Base-by-base conservation (phyloP, 2,113 vertebrate genomes). In the Gallinago undulata region DNA sequence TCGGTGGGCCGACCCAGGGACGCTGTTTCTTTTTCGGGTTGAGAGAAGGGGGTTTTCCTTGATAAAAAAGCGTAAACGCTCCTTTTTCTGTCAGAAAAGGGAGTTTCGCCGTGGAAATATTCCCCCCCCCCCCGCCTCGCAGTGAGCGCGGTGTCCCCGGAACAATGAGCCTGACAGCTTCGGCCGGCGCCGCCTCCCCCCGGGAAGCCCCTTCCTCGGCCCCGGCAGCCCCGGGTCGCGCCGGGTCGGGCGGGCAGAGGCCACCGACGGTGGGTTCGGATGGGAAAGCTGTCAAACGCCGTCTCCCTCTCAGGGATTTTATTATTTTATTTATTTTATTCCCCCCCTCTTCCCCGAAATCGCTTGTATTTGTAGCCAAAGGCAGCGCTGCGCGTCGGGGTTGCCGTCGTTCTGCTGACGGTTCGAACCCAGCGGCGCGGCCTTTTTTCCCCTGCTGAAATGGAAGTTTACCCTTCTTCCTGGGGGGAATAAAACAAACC, bases 131-230 rank as follows among this genome's bases (percentile, higher is more conserved):
- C 30, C 13, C 28, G 15, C 31, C 31, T 43, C 30, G 19, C 4
- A 19, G 73, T 37, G n/a, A 57, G 41, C 43, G 72, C 43, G 10
- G 57, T 68, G 80, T 68, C 45, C 80, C 80, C 68, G 43, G 75
- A 95, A 95, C 96, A 96, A 95, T 81, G 80, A 73, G 73, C 28
- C 76, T 89, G 94, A 89, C 87, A 81, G 89, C 76, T 64, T 84
- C 83, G 37, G 87, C 93, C 89, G 64, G 69, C 21, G 47, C 74
- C 37, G 48, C 39, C 57, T 30, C 13, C n/a, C 28, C 19, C 19
- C 53, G 62, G 57, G 75, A 45, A 68, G 87, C 81, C 39, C 53
- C 68, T 37, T 47, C 6, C 51, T 30, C 51, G 2, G 75, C n/a
- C 56, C 7, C 51, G 3, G 17, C 66, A 14, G 13, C 37, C 28